These are phyloP conservation scores for Theristus sp. DNA, from an alignment of 2,888 invertebrate species.

Conservation along the genomic window DNA sequence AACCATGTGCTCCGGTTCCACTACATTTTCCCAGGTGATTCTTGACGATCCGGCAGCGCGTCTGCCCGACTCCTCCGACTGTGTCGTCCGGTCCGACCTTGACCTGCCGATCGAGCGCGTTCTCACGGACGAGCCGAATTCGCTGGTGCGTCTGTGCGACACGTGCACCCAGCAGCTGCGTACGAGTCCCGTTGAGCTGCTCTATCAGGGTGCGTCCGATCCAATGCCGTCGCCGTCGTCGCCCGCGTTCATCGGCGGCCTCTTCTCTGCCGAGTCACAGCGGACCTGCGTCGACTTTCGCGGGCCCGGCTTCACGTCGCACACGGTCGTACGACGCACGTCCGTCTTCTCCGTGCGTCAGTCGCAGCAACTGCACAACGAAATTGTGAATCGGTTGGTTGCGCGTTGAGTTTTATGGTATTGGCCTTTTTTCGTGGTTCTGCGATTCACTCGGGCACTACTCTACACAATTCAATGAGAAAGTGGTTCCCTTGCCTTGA, in stretches of 20 bases:
- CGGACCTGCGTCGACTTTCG: no score
- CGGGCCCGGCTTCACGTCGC: not conserved
- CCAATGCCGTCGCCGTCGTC: not conserved
- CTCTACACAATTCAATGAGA: not conserved
- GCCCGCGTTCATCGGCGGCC: not conserved
- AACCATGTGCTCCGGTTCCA: no score
- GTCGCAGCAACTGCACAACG: not conserved
- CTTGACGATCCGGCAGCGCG: conserved; percentile 1
- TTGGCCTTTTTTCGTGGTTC: not conserved
- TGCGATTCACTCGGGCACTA: not conserved
- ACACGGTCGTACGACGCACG: no score
- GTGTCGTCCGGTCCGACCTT: not conserved
- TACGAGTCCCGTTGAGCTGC: conserved; percentile 7
- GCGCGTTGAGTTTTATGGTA: no score
- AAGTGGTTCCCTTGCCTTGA: no score
- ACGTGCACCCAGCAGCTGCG: not conserved
- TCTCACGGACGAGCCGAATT: conserved; percentile 4
- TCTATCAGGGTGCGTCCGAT: conserved; percentile 7
- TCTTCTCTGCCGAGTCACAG: not conserved
- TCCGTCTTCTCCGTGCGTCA: no score
- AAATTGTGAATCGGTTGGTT: not conserved
- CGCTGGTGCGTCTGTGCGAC: conserved; percentile 2
- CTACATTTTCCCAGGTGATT: conserved; percentile 1
- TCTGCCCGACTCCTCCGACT: not conserved
- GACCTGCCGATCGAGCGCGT: not conserved